Evolutionary conservation across 37 sponge, comb jelly and placozoan genomes (phyloP).

Genomic region (Cladorhizidae sp.): DNA sequence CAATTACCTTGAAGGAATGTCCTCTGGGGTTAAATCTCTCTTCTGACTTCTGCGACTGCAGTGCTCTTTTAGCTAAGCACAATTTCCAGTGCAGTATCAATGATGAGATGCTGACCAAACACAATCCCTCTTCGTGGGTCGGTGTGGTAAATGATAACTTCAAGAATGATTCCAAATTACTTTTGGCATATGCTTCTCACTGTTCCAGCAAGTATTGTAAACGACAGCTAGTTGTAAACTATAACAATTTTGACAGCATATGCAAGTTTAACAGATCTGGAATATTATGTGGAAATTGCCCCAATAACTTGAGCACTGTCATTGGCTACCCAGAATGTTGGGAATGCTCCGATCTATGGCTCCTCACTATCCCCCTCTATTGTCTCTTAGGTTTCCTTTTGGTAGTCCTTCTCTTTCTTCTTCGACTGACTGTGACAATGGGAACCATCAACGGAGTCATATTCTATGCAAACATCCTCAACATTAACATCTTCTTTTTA

Average conservation of each 20-base stretch:
- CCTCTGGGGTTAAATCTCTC: slow-evolving; percentile 11
- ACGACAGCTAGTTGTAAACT: not conserved
- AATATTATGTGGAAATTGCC: slow-evolving; percentile 42
- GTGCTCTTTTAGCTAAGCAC: not conserved
- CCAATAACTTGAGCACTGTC: slow-evolving; percentile 9
- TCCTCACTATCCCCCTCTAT: slow-evolving; percentile 18
- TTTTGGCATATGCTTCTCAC: not conserved
- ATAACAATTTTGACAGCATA: slow-evolving; percentile 3
- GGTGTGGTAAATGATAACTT: not conserved
- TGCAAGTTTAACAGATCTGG: slow-evolving; percentile 29
- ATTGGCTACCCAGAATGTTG: slow-evolving; percentile 25
- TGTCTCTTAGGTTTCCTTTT: slow-evolving; percentile 13
- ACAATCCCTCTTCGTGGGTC: slow-evolving; percentile 6
- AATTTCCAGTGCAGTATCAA: slow-evolving; percentile 1
- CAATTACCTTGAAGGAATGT: slow-evolving; percentile 3
- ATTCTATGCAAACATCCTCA: slow-evolving; percentile 43
- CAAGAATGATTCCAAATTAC: not conserved
- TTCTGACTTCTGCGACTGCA: not conserved
- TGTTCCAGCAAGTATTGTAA: slow-evolving; percentile 35
- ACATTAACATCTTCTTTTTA: not conserved
- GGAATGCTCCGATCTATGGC: slow-evolving; percentile 24
- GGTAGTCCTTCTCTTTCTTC: slow-evolving; percentile 11
- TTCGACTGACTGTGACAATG: slow-evolving; percentile 36
- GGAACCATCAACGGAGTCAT: slow-evolving; percentile 46
- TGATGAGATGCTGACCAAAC: not conserved